These are phyloP conservation scores for Zaprionus ornatus DNA, from an alignment of 1,140 invertebrate species.

Conservation along the genomic window DNA sequence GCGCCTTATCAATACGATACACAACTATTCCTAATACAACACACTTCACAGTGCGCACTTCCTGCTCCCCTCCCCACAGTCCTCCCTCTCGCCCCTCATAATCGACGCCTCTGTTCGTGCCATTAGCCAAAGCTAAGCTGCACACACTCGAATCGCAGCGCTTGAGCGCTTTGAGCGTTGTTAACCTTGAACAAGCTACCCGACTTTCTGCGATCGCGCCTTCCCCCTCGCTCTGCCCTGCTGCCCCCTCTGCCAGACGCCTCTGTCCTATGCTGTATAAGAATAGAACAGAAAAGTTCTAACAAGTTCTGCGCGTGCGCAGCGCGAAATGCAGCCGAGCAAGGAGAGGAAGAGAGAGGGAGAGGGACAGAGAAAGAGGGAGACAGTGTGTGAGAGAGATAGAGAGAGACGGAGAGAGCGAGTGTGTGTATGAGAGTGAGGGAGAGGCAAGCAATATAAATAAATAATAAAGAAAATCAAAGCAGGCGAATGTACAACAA, in stretches of 20 bases:
- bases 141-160: slow-evolving; percentile 27
- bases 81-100: neutral
- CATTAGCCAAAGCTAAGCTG: slow-evolving; percentile 18
- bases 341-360: slow-evolving; percentile 3
- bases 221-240: neutral
- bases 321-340: slow-evolving; percentile 50
- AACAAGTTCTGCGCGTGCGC: slow-evolving; percentile 68
- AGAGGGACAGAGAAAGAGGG: neutral
- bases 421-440: neutral
- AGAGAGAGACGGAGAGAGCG: neutral
- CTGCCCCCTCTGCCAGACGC: neutral
- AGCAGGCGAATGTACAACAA: slow-evolving; percentile 25
- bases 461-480: slow-evolving; percentile 45
- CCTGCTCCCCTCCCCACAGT: neutral
- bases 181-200: slow-evolving; percentile 56
- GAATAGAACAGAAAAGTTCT: slow-evolving; percentile 55
- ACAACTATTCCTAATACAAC: too few species aligned
- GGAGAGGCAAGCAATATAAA: neutral
- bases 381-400: neutral
- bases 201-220: slow-evolving; percentile 27
- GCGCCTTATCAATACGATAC: neutral
- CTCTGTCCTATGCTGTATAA: slow-evolving; percentile 15
- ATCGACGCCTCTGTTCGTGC: neutral
- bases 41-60: neutral
- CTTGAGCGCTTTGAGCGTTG: slow-evolving; percentile 45